Evolutionary conservation across 2,113 vertebrate species (phyloP).

Genomic region (Pleuronectes platessa): DNA sequence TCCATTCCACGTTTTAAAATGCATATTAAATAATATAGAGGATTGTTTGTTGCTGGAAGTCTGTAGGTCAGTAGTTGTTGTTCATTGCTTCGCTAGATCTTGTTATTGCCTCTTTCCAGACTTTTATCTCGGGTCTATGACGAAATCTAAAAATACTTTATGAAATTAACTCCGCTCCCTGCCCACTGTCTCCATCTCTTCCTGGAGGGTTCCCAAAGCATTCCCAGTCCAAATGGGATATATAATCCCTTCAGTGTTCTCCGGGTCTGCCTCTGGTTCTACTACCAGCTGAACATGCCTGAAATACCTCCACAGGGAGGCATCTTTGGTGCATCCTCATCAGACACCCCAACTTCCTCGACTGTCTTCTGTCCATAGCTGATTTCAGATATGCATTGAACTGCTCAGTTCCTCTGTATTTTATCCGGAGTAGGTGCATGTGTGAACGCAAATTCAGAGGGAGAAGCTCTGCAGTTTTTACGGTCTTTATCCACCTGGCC

Average conservation of each 20-base stretch:
- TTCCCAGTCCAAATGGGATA: constrained; percentile 21
- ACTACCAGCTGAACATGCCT: constrained; percentile 4
- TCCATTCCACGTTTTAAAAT: no score
- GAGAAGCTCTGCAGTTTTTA: no score
- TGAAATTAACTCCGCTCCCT: neutral
- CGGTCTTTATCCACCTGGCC: no score
- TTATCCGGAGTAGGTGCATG: no score
- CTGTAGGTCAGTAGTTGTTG: neutral
- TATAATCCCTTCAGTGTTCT: constrained; percentile 23
- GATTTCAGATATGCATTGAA: no score
- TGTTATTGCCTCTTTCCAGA: neutral
- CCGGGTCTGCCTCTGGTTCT: constrained; percentile 17
- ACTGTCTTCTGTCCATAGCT: neutral
- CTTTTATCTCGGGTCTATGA: neutral
- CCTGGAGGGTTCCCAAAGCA: neutral
- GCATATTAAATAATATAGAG: no score
- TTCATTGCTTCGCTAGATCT: neutral
- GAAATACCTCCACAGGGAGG: constrained; percentile 11
- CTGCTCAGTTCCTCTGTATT: no score
- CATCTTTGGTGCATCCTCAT: neutral
- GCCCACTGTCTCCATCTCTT: constrained; percentile 7
- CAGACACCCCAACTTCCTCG: neutral
- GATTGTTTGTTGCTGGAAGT: neutral
- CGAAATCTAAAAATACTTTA: neutral
- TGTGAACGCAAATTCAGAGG: no score